Evolutionary conservation across 2,797 vertebrate species (phyloP), one percentile per base, ranked within the genome.

Genomic region (Limosa lapponica): DNA sequence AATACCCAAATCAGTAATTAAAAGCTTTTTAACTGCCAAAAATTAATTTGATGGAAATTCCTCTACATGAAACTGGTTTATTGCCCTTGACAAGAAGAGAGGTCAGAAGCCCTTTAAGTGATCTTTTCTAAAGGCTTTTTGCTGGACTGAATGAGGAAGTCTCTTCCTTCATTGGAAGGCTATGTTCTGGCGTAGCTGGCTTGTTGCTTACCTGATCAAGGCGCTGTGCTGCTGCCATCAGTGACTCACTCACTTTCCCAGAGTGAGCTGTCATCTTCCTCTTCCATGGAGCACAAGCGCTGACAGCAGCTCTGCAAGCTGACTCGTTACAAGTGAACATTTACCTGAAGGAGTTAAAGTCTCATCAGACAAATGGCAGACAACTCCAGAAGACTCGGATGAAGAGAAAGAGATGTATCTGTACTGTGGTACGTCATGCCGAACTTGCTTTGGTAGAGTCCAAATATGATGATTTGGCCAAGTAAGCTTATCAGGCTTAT

Each of bases 251-350:
- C 1, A 1, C 25, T 46, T 57, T 46, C 22, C 55, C 9, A 34
- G 18, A 41, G 22, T 10, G 12, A 54, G n/a, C 28, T 0, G 0
- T 36, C 41, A 36, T 28, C 36, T 67, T 36, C 24, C 54, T 41
- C 20, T 55, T 48, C 41, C 30, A 13, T 1, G 8, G 54, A 70
- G 27, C 39, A 23, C 0, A 0, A 77, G 20, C 0, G 1, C 46
- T 24, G 48, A 32, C 13, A 24, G 43, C 34, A 58, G 55, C 57
- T 52, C 32, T 52, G 34, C 44, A 34, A 39, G 32, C 41, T 57
- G 32, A 24, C 23, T 62, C 10, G 0, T 36, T 57, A 55, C 37
- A 66, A 59, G n/a, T 9, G 15, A 46, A 37, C 22, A 32, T 14
- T 41, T 37, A 51, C 28, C 9, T 37, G 28, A 43, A n/a, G 37